A percentile compares a stretch with the other conserved stretches of the same genome.
Conservation (phyloP, 2,888 invertebrate species). For the Spodoptera picta region DNA sequence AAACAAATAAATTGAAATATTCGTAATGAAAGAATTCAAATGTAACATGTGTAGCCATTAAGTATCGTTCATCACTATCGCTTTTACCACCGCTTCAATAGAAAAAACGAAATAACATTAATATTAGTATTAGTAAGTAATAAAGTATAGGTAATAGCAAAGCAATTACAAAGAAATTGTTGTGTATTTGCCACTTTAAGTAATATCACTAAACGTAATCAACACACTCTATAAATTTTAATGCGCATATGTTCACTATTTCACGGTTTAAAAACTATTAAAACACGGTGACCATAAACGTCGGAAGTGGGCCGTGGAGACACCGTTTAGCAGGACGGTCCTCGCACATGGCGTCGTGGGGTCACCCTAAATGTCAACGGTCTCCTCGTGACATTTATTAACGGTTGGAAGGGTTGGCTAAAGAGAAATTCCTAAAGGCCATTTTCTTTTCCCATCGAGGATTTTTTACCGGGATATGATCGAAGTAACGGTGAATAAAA, state of each 20-base stretch:
- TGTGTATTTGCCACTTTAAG: slow-evolving; percentile 31
- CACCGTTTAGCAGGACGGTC: slow-evolving; percentile 60
- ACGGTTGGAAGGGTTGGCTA: slow-evolving; percentile 78
- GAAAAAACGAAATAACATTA: no score
- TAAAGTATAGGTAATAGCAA: not conserved
- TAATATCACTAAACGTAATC: slow-evolving; percentile 34
- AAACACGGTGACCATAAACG: slow-evolving; percentile 64
- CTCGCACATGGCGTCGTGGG: slow-evolving; percentile 59
- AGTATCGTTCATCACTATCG: no score
- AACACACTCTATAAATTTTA: slow-evolving; percentile 28
- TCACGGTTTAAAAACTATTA: slow-evolving; percentile 43
- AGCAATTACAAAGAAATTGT: slow-evolving; percentile 35
- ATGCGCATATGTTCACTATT: slow-evolving; percentile 28
- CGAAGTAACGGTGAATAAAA: slow-evolving; percentile 51
- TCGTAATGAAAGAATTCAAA: no score
- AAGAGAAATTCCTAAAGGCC: slow-evolving; percentile 75
- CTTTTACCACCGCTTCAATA: no score
- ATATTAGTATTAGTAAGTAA: no score
- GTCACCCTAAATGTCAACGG: slow-evolving; percentile 74
- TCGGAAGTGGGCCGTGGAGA: slow-evolving; percentile 65
- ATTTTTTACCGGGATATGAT: slow-evolving; percentile 56
- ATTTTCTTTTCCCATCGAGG: slow-evolving; percentile 70
- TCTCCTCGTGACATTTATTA: slow-evolving; percentile 83
- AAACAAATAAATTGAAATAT: no score
- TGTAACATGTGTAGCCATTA: no score